phyloP scores from a whole-genome alignment of 2,797 vertebrate genomes.

The Borostomias antarcticus region DNA sequence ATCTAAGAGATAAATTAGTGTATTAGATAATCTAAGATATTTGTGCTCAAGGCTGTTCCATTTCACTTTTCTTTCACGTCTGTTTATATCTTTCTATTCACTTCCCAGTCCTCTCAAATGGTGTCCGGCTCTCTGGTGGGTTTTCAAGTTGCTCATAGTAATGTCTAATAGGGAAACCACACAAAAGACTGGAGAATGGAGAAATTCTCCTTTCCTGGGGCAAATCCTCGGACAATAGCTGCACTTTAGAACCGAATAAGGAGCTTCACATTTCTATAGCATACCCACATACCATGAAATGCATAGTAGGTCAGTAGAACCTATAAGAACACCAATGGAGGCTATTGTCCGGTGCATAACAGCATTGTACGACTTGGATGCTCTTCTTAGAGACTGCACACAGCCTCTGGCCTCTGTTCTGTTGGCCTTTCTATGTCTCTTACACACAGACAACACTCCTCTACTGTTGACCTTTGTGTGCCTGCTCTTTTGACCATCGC shows the following conservation, averaged over 20 bases:
- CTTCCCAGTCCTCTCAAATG: too few relatives aligned
- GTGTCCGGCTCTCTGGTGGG: too few relatives aligned
- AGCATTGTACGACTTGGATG: slow-evolving; percentile 35
- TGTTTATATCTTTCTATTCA: too few relatives aligned
- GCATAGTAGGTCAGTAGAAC: neutral
- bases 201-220: neutral
- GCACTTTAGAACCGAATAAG: neutral
- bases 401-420: slow-evolving; percentile 1
- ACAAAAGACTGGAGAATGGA: neutral
- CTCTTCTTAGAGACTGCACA: slow-evolving; percentile 27
- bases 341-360: slow-evolving; percentile 38
- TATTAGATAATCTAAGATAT: too few relatives aligned
- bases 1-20: too few relatives aligned
- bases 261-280: neutral
- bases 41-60: too few relatives aligned
- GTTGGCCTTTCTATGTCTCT: slow-evolving; percentile 13
- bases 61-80: too few relatives aligned
- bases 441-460: slow-evolving; percentile 27
- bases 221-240: neutral
- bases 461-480: slow-evolving; percentile 33
- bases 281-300: neutral
- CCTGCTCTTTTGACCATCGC: slow-evolving; percentile 12
- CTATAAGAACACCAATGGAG: neutral
- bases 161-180: neutral
- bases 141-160: too few relatives aligned